Base-by-base conservation (phyloP, 2,888 invertebrate genomes). In the Lasiommata megera region DNA sequence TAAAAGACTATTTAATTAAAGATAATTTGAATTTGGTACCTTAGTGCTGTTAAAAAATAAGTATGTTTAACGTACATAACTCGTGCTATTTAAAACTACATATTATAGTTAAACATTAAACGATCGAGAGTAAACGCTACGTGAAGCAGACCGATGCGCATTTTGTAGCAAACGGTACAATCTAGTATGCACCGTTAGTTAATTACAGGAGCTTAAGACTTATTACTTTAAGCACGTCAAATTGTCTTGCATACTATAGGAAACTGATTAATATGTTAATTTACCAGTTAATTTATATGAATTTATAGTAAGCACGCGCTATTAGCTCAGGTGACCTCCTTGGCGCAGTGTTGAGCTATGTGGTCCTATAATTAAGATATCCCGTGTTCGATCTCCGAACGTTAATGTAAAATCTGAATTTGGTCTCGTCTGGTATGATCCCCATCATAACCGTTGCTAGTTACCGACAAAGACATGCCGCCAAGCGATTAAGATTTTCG, bases 181-280 rank as follows among this genome's bases (percentile, higher is more conserved):
- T 76, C 78, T 69, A 67, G 75, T 74, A 74, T 76, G 71, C 73
- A 77, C 86, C 85, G 86, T 85, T 86, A 84, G 69, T 74, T 83
- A 84, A 84, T 85, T 85, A 82, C 76, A 74, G 67, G 69, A 77
- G 71, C 56, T 40, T 44, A 50, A 58, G 58, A 62, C 51, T 62
- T 59, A 56, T 56, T 59, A 59, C 59, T 46, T 40, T 14, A 29
- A 16, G 41, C 56, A 47, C 44, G 54, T 56, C 56, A 51, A 59
- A 54, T 62, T 54, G 55, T 62, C 50, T 60, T 56, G 54, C 56
- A 61, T 47, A 47, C 36, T 57, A 80, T 80, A 67, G 73, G 71
- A 70, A 41, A 41, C 17, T 23, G 12, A 38, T 52, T 40, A 29
- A 23, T 31, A 29, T 40, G 40, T 51, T 23, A 23, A 23, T 2